Percentiles rank a stretch among this genome's conserved stretches.
These are phyloP conservation scores for Nycteola revayana DNA, from an alignment of 2,888 invertebrate genomes.

Conservation along the genomic window DNA sequence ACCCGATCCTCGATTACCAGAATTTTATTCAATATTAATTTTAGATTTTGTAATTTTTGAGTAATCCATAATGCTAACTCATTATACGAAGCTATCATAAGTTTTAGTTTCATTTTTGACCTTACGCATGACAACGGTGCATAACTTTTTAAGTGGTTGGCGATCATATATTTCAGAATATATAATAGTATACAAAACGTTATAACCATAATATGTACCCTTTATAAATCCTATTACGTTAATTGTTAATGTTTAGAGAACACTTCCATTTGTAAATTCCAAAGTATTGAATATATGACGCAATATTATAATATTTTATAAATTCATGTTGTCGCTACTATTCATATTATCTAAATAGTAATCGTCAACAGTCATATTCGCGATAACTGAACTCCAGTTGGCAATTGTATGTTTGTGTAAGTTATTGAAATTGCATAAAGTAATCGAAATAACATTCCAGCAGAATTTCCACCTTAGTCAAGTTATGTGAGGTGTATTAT, in stretches of 20 bases:
- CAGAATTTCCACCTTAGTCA: slow-evolving; percentile 4
- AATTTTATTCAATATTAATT: slow-evolving; percentile 30
- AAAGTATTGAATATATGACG: slow-evolving; percentile 15
- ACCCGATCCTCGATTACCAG: slow-evolving; percentile 23
- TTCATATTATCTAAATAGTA: slow-evolving; percentile 23
- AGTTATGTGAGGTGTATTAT: slow-evolving; percentile 2
- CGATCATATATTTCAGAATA: slow-evolving; percentile 32
- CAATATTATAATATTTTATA: slow-evolving; percentile 9
- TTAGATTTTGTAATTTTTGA: slow-evolving; percentile 29
- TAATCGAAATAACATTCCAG: slow-evolving; percentile 13
- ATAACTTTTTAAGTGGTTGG: slow-evolving; percentile 27
- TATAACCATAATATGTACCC: slow-evolving; percentile 29
- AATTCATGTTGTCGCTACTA: slow-evolving; percentile 46
- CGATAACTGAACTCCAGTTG: slow-evolving; percentile 7
- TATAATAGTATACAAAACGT: slow-evolving; percentile 32
- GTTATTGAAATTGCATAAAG: slow-evolving; percentile 6
- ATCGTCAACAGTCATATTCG: too few species aligned
- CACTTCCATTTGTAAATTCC: slow-evolving; percentile 23
- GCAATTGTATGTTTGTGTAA: slow-evolving; percentile 21
- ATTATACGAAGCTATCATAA: slow-evolving; percentile 33
- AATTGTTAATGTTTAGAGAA: slow-evolving; percentile 32
- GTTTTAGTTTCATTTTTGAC: slow-evolving; percentile 33
- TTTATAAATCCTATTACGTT: slow-evolving; percentile 33
- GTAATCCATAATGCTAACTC: slow-evolving; percentile 32
- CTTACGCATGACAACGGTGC: slow-evolving; percentile 31